phyloP scores from a whole-genome alignment of 2,797 vertebrate species.

The Pteropus rufus region DNA sequence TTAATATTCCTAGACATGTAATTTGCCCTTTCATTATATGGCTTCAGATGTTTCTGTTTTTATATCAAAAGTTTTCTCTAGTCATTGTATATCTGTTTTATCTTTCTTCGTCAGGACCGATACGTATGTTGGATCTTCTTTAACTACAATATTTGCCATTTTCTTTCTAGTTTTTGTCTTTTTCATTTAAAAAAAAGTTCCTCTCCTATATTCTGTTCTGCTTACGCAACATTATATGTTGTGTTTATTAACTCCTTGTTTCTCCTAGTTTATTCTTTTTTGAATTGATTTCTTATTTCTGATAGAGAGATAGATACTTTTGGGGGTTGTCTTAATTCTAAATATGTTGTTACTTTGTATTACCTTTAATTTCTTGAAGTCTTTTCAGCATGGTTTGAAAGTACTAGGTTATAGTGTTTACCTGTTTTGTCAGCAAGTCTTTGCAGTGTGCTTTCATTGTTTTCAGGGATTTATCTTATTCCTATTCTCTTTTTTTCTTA shows the following conservation, averaged over 20 bases:
- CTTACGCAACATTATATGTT: neutral
- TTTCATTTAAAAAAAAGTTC: neutral
- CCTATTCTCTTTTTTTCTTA: neutral
- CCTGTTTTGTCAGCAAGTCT: neutral
- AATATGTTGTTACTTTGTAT: neutral
- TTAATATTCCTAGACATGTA: neutral
- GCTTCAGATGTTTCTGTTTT: constrained; percentile 13
- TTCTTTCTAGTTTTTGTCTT: neutral
- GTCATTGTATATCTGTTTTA: neutral
- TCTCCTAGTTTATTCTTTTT: constrained; percentile 7
- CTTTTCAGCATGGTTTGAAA: neutral
- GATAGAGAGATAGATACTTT: neutral
- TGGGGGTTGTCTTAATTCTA: neutral
- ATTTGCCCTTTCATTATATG: constrained; percentile 1
- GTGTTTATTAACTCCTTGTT: constrained; percentile 7
- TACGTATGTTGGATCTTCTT: neutral
- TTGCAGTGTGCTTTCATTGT: neutral
- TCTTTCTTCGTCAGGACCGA: neutral
- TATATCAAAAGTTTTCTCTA: neutral
- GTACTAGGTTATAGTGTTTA: neutral
- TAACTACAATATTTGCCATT: neutral
- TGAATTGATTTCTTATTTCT: neutral
- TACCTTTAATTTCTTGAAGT: neutral
- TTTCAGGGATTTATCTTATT: neutral
- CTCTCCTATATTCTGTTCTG: neutral